A percentile compares a stretch with the other conserved stretches of the same genome.
These are phyloP conservation scores for Flexamia atlantica DNA, from an alignment of 2,888 invertebrate genomes.

Conservation along the genomic window DNA sequence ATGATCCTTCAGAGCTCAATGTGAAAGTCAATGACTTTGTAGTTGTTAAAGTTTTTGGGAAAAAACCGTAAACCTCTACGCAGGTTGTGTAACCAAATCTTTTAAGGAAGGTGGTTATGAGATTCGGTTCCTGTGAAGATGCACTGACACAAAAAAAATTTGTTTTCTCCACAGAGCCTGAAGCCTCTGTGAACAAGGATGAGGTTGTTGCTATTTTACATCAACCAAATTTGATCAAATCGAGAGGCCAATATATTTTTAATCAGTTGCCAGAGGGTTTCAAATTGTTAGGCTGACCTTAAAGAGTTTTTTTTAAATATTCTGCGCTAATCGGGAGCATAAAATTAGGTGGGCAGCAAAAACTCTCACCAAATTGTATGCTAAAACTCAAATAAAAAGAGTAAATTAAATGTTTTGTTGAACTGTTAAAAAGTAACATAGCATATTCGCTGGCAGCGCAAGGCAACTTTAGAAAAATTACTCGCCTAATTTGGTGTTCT, in stretches of 20 bases:
- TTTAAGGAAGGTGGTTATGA: slow-evolving; percentile 28
- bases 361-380: too few relatives aligned
- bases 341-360: too few relatives aligned
- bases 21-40: slow-evolving; percentile 10
- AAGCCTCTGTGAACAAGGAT: slow-evolving; percentile 18
- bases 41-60: slow-evolving; percentile 41
- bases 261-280: neutral
- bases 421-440: too few relatives aligned
- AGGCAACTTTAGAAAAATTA: too few relatives aligned
- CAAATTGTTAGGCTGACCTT: neutral
- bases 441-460: too few relatives aligned
- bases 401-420: too few relatives aligned
- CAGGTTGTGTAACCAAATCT: slow-evolving; percentile 50
- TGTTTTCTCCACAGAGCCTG: slow-evolving; percentile 31
- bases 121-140: slow-evolving; percentile 10
- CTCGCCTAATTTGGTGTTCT: too few relatives aligned
- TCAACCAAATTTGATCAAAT: slow-evolving; percentile 10
- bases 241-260: slow-evolving; percentile 9
- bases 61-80: slow-evolving; percentile 16
- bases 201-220: slow-evolving; percentile 22
- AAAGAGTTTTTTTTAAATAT: too few relatives aligned
- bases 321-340: too few relatives aligned
- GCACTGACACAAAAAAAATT: slow-evolving; percentile 32
- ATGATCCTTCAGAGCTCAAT: slow-evolving; percentile 17
- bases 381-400: too few relatives aligned